phyloP scores from a whole-genome alignment of 1,140 invertebrate species.

The Capitella teleta region DNA sequence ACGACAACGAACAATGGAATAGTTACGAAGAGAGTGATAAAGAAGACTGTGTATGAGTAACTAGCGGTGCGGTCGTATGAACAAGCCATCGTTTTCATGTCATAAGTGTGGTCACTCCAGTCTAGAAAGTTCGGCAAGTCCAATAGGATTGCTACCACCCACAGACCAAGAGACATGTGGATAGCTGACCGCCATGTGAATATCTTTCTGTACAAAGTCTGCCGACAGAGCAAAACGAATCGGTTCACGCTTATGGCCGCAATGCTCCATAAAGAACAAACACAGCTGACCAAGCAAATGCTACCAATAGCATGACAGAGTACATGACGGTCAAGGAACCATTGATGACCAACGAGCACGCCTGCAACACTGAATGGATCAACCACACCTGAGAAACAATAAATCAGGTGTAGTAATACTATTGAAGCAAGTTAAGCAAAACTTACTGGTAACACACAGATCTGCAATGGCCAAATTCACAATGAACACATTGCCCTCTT shows the following conservation, averaged over 20 bases:
- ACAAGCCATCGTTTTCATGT: constrained; percentile 27
- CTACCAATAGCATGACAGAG: constrained; percentile 24
- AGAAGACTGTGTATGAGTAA: constrained; percentile 27
- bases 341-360: too few relatives aligned
- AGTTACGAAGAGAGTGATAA: constrained; percentile 20
- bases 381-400: too few relatives aligned
- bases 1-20: constrained; percentile 21
- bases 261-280: constrained; percentile 32
- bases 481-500: too few relatives aligned
- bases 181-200: constrained; percentile 14
- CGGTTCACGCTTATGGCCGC: constrained; percentile 29
- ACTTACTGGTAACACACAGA: too few relatives aligned
- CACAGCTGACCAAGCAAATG: constrained; percentile 31
- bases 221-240: constrained; percentile 30
- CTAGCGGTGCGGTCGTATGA: constrained; percentile 31
- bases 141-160: constrained; percentile 25
- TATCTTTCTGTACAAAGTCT: constrained; percentile 10
- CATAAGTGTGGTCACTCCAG: constrained; percentile 30
- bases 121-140: constrained; percentile 33
- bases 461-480: too few relatives aligned
- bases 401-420: too few relatives aligned
- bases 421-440: too few relatives aligned
- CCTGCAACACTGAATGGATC: too few relatives aligned
- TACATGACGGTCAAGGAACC: too few relatives aligned
- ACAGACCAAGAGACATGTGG: constrained; percentile 18